Base-by-base conservation (phyloP, 2,888 invertebrate genomes). In the Cistogaster globosa region DNA sequence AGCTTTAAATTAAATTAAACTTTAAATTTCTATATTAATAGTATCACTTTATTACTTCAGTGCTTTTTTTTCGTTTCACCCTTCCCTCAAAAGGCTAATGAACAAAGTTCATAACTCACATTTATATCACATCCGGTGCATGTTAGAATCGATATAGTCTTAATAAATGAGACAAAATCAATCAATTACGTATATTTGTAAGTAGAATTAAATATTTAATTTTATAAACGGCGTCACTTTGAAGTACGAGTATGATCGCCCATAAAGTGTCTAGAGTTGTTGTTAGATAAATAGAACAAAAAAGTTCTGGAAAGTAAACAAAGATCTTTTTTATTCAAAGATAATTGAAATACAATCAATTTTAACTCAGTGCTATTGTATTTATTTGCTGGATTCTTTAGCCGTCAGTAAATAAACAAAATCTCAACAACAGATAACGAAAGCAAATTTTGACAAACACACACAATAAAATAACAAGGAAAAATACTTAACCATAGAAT, bases 71-170 rank as follows among this genome's bases (percentile, higher is more conserved):
- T 18, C 45, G 14, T 6, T 32, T 42, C 38, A 20, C 11, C 16
- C 20, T 22, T 20, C 51, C 8, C 38, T 48, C 5, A 55, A 76
- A 62, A 76, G 76, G 74, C 74, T 80, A 67, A 74, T 67, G 67
- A 76, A 84, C 75, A 80, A 80, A 67, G 72, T 74, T 80, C 51
- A 74, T 48, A 32, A 63, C 48, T 48, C 38, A 68, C 32, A 53
- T 42, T 55, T 62, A 62, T 68, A 67, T 42, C 57, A 81, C 77
- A 81, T 84, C 84, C 81, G 84, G 84, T 45, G 58, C 76, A 75
- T 77, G 53, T 63, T 76, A 77, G 62, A 55, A 80, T 62, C 75
- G 58, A 65, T 58, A 58, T 57, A 71, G 80, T 80, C 76, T 62
- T 72, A 57, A 76, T 80, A 80, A 53, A 42, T 12, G 53, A 78